Evolutionary conservation across 1,140 invertebrate genomes (phyloP).

Genomic region (Drosophila hydei): DNA sequence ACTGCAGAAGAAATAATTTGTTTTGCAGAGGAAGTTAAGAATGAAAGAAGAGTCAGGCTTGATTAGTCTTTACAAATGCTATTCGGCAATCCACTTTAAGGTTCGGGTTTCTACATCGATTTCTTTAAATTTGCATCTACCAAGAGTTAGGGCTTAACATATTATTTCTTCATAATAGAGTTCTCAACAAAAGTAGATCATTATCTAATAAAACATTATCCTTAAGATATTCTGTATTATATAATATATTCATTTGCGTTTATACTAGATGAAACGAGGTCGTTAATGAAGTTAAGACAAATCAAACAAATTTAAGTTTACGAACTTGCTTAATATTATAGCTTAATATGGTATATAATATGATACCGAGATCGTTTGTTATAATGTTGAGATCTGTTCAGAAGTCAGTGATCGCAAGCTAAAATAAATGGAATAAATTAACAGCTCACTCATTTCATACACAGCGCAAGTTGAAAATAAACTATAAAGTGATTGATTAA

Average conservation of each 20-base stretch:
- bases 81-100: too few relatives aligned
- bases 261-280: background rate
- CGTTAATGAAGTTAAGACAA: background rate
- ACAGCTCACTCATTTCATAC: slow-evolving; percentile 13
- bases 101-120: too few relatives aligned
- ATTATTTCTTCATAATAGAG: too few relatives aligned
- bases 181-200: too few relatives aligned
- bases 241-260: too few relatives aligned
- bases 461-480: slow-evolving; percentile 22
- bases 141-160: too few relatives aligned
- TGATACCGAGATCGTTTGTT: slow-evolving; percentile 30
- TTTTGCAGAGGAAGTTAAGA: too few relatives aligned
- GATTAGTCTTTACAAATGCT: too few relatives aligned
- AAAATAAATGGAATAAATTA: slow-evolving; percentile 45
- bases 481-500: slow-evolving; percentile 42
- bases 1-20: too few relatives aligned
- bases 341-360: slow-evolving; percentile 33
- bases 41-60: too few relatives aligned
- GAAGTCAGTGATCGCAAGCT: slow-evolving; percentile 25
- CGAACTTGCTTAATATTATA: slow-evolving; percentile 17
- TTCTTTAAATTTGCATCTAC: too few relatives aligned
- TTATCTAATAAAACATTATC: background rate
- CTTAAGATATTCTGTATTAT: background rate
- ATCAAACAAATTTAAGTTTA: slow-evolving; percentile 10
- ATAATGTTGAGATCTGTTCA: slow-evolving; percentile 17